These are phyloP conservation scores for Epinotia demarniana DNA, from an alignment of 2,888 invertebrate species.

Conservation along the genomic window DNA sequence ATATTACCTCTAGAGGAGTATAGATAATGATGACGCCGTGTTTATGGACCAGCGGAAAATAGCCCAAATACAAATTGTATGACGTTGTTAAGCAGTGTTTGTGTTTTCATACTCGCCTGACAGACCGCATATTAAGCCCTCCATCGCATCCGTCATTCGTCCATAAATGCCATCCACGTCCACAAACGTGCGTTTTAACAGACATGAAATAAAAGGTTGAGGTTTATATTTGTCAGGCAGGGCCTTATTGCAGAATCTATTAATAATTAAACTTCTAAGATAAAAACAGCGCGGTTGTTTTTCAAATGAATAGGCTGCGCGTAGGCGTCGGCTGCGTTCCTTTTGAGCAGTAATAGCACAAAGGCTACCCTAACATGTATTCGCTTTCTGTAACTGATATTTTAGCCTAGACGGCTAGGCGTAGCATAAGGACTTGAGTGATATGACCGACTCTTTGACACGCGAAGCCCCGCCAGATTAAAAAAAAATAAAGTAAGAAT, in stretches of 20 bases:
- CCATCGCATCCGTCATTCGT: too few species aligned
- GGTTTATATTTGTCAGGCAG: too few species aligned
- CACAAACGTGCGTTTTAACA: neutral
- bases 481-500: too few species aligned
- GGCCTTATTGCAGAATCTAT: too few species aligned
- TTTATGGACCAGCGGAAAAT: too few species aligned
- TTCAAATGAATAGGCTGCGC: constrained; percentile 4
- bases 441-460: neutral
- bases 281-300: neutral
- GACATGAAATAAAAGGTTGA: neutral
- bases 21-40: too few species aligned
- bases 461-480: neutral
- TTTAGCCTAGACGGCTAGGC: constrained; percentile 2
- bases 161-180: too few species aligned
- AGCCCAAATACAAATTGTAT: too few species aligned
- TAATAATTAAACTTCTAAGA: neutral
- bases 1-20: too few species aligned
- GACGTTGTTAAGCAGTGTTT: too few species aligned
- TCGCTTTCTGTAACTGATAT: constrained; percentile 30
- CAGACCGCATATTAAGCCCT: too few species aligned
- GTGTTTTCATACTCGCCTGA: too few species aligned
- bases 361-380: constrained; percentile 24
- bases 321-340: neutral
- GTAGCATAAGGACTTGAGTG: constrained; percentile 3
- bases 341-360: constrained; percentile 36